phyloP scores from a whole-genome alignment of 53 echinoderm and acorn worm species.

The Actinopyga echinites region DNA sequence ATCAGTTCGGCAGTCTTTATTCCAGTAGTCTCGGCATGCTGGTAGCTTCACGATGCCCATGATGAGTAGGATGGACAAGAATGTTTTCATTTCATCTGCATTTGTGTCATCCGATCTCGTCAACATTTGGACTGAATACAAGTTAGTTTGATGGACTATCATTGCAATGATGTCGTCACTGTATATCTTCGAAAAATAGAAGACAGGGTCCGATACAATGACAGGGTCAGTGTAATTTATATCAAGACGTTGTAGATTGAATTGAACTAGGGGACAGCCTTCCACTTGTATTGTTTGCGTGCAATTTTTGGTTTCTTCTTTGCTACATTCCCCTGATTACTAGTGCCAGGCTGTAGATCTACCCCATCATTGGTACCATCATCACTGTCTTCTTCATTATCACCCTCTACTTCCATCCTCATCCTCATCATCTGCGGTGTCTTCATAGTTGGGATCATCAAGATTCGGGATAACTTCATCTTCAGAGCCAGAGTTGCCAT shows the following conservation, averaged over 20 bases:
- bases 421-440: background rate
- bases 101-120: background rate
- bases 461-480: slow-evolving; percentile 6
- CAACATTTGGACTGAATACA: slow-evolving; percentile 10
- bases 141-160: slow-evolving; percentile 18
- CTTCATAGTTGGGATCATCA: slow-evolving; percentile 11
- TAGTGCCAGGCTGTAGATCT: background rate
- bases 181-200: slow-evolving; percentile 4
- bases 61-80: slow-evolving; percentile 1
- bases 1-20: background rate
- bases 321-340: background rate
- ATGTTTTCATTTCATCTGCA: slow-evolving; percentile 8
- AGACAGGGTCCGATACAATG: background rate
- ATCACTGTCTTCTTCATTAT: slow-evolving; percentile 17
- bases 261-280: background rate
- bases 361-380: background rate
- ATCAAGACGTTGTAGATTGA: too few relatives aligned
- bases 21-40: slow-evolving; percentile 3
- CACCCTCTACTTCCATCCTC: background rate
- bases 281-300: slow-evolving; percentile 17
- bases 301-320: slow-evolving; percentile 7
- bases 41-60: background rate
- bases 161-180: background rate
- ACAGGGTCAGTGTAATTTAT: background rate
- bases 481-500: background rate